A percentile compares a stretch with the other conserved stretches of the same genome.
Conservation (phyloP, 2,113 vertebrate species). For the Prunella fulvescens region DNA sequence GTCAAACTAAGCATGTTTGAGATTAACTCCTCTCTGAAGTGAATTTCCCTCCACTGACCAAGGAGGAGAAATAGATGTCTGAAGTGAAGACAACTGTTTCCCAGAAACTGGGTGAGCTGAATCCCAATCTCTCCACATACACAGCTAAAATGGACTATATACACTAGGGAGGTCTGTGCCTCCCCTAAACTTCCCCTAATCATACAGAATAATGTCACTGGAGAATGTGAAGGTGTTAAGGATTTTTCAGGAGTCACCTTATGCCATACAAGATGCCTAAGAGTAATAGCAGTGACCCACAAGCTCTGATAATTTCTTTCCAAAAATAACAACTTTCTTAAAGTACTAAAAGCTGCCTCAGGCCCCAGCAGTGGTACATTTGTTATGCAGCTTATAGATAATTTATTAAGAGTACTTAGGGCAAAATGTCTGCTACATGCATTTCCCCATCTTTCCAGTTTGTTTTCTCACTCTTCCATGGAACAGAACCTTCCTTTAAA, state of each 20-base stretch:
- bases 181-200: background rate
- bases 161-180: background rate
- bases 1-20: background rate
- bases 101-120: background rate
- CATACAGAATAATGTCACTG: background rate
- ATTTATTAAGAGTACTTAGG: slow-evolving; percentile 8
- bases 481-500: background rate
- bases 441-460: background rate
- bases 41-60: background rate
- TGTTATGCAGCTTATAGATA: background rate
- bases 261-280: background rate
- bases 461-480: background rate
- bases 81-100: background rate
- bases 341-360: background rate
- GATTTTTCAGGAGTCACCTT: background rate
- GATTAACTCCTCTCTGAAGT: background rate
- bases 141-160: background rate
- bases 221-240: background rate
- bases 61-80: background rate
- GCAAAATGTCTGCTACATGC: background rate
- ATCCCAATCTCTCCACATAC: background rate
- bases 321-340: background rate
- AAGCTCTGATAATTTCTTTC: background rate
- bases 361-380: background rate
- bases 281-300: background rate